phyloP scores from a whole-genome alignment of 1,140 invertebrate genomes.

The Platyscapa corneri region DNA sequence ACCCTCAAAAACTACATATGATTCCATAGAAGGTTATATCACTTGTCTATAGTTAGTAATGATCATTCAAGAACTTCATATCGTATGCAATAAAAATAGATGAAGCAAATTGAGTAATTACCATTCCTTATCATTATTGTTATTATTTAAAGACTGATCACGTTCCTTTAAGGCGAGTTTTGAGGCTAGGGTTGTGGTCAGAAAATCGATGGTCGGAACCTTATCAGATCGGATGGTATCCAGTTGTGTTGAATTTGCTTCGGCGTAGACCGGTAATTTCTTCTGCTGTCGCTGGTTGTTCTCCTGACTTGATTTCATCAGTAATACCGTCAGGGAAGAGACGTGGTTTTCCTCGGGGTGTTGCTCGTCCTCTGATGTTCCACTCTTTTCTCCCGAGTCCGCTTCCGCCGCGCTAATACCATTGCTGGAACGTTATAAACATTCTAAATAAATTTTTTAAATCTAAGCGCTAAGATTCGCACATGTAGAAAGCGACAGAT shows the following conservation, averaged over 20 bases:
- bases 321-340: constrained; percentile 23
- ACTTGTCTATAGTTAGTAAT: too few relatives aligned
- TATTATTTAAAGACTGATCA: neutral
- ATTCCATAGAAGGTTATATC: too few relatives aligned
- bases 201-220: neutral
- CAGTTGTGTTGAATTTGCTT: neutral
- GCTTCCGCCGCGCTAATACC: neutral
- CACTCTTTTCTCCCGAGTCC: neutral
- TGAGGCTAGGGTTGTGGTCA: neutral
- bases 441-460: too few relatives aligned
- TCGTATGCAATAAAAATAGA: too few relatives aligned
- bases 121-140: neutral
- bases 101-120: neutral
- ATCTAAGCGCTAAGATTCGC: too few relatives aligned
- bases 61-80: too few relatives aligned
- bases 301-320: constrained; percentile 40
- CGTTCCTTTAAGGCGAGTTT: neutral
- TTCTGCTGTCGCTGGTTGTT: too few relatives aligned
- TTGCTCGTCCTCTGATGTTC: neutral
- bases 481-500: too few relatives aligned
- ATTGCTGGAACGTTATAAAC: neutral
- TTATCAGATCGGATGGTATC: neutral
- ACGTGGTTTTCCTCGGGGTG: neutral
- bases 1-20: too few relatives aligned
- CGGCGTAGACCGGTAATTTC: neutral